Base-by-base conservation (phyloP, 92 coral and sea anemone genomes). In the Plumapathes pennacea region DNA sequence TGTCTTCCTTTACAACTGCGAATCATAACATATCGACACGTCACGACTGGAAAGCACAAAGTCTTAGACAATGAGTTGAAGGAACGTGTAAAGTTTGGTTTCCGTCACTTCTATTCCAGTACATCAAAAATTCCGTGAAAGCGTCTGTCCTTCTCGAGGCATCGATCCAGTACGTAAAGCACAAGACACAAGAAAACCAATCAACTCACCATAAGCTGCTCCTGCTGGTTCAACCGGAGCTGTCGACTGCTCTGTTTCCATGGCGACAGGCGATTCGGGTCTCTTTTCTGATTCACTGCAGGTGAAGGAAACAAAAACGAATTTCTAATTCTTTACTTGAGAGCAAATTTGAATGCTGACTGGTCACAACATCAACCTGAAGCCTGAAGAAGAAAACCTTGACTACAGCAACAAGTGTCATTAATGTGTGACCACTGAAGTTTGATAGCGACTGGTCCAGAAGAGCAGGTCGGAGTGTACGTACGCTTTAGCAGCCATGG, bases 211-310 rank as follows among this genome's bases (percentile, higher is more conserved):
- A 50, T 91, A 91, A 1, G 96, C 96, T 40, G 97, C 85, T 8
- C 96, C 90, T 11, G 77, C 69, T 27, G 63, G 71, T 34, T 78
- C 32, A 62, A 59, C 26, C 15, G 89, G 71, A 23, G 67, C 25
- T 10, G 89, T 78, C 8, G 89, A 67, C 37, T 63, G 57, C 54
- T 91, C 97, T 32, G 97, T 91, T 53, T 91, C 97, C 97, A 91
- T 91, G 40, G 97, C 96, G 68, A 91, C 96, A 17, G 97, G 97
- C 2, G 92, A 84, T 58, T 82, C 95, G 5, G 82, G 82, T 15
- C 79, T 77, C 32, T 80, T 80, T 25, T 48, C 67, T 5, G 86
- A 34, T 21, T 69, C 83, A 38, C 64, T 84, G 27, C 86, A 84
- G 49, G 25, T 54, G 31, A 62, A 20, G 34, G 54, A 18, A 42